phyloP scores from a whole-genome alignment of 1,140 invertebrate species.

The Pantala flavescens region DNA sequence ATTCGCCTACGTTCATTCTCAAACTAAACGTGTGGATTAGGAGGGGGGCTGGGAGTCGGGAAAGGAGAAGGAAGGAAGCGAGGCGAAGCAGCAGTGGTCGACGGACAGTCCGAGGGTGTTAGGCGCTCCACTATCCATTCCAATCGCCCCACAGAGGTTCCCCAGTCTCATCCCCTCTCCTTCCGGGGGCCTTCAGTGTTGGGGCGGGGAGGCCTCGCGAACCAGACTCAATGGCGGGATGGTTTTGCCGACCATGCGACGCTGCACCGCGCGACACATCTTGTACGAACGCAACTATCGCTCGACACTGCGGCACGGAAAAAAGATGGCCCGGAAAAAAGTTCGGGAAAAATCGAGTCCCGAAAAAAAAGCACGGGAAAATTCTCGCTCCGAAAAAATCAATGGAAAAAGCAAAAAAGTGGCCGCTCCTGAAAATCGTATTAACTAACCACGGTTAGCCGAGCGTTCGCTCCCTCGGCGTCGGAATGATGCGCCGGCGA shows the following conservation, averaged over 20 bases:
- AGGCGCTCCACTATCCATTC: neutral
- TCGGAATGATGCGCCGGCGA: no score
- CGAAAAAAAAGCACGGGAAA: no score
- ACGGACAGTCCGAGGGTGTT: neutral
- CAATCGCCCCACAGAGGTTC: neutral
- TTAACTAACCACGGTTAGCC: no score
- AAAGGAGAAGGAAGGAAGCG: neutral
- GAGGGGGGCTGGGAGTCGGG: neutral
- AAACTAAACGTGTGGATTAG: neutral
- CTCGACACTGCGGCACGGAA: no score
- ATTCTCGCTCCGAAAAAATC: no score
- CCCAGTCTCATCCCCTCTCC: neutral
- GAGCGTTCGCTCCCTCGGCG: no score
- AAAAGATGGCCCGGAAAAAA: no score
- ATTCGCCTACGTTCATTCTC: neutral
- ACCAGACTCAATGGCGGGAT: neutral
- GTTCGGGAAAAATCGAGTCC: no score
- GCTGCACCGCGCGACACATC: neutral
- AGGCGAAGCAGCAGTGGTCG: neutral
- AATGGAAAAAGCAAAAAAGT: no score
- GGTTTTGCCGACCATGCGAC: neutral
- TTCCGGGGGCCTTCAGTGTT: neutral
- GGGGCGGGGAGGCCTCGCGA: neutral
- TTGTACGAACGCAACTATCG: no score
- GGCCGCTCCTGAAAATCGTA: no score